Evolutionary conservation across 2,797 vertebrate genomes (phyloP), one percentile per base, ranked within the genome.

Genomic region (Spatula versicolor): DNA sequence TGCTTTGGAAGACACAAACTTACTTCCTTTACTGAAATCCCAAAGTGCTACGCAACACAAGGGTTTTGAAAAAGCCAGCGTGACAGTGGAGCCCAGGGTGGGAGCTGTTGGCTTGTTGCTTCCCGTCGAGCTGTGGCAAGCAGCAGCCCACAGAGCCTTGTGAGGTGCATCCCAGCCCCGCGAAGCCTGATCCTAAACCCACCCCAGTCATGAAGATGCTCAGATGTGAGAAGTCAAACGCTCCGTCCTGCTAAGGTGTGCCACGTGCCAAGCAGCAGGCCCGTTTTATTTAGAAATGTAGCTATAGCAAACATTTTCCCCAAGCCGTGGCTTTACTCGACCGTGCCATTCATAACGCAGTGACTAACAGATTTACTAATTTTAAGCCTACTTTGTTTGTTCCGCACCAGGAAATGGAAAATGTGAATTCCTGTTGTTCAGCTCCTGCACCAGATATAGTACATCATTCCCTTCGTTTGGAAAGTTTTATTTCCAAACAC

Each of bases 351-450:
- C 86, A 55, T 13, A 66, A 50, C 0, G 23, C 59, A 63, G 6
- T 75, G 90, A 95, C 81, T 83, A 78, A 92, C 6, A 20, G 43
- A 91, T 87, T 83, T 75, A 43, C 69, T 92, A 21, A 91, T 81
- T 93, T 95, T 81, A 88, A 94, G 54, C 73, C 82, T 83, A 59
- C 39, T 91, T 81, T 92, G 31, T 93, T 95, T 93, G 73, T 81
- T 78, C 79, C 74, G 67, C 33, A 23, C 14, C 4, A 66, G 94
- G 91, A 93, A 92, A 79, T 64, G 91, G 96, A 96, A 96, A 97
- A 94, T 63, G 67, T 28, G 76, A 81, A 86, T 86, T 88, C 76
- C 90, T 78, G 79, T 62, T 77, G 84, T 71, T 74, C 72, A 52
- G 8, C 11, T 81, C 69, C 60, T 74, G 45, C 1, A 3, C 86